Percentiles rank a stretch among this genome's conserved stretches.
phyloP scores from a whole-genome alignment of 2,113 vertebrate genomes.

The Catharus minimus region DNA sequence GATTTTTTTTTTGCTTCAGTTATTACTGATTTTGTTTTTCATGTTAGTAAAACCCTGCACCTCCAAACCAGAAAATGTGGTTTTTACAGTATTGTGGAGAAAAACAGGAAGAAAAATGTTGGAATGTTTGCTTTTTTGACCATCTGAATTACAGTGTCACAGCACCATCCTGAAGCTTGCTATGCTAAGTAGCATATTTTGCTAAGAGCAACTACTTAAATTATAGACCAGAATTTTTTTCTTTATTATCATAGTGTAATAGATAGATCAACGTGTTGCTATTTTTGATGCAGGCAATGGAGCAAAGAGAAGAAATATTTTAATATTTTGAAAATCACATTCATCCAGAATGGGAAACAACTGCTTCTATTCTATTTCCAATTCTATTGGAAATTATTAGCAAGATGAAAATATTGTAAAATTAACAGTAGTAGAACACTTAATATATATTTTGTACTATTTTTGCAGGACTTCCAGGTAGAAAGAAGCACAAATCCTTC shows the following conservation, averaged over 20 bases:
- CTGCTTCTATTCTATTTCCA: background rate
- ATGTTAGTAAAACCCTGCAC: background rate
- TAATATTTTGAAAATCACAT: background rate
- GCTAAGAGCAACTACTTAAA: slow-evolving; percentile 29
- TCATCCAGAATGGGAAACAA: background rate
- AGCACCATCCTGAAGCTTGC: background rate
- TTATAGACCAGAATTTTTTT: slow-evolving; percentile 17
- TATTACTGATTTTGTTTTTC: background rate
- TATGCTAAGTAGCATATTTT: background rate
- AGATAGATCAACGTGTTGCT: background rate
- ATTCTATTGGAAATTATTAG: background rate
- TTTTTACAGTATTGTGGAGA: background rate
- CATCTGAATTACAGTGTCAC: background rate
- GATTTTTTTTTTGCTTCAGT: background rate
- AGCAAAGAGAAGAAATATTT: background rate
- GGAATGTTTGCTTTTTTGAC: background rate
- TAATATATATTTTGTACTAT: background rate
- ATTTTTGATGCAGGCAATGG: background rate
- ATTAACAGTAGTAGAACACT: background rate
- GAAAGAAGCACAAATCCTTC: background rate
- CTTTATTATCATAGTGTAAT: slow-evolving; percentile 28
- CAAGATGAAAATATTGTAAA: background rate
- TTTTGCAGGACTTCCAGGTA: background rate
- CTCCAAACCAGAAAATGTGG: background rate
- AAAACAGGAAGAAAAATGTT: slow-evolving; percentile 3